Evolutionary conservation across 2,888 invertebrate genomes (phyloP).

Genomic region (Tryphoninae sp.): DNA sequence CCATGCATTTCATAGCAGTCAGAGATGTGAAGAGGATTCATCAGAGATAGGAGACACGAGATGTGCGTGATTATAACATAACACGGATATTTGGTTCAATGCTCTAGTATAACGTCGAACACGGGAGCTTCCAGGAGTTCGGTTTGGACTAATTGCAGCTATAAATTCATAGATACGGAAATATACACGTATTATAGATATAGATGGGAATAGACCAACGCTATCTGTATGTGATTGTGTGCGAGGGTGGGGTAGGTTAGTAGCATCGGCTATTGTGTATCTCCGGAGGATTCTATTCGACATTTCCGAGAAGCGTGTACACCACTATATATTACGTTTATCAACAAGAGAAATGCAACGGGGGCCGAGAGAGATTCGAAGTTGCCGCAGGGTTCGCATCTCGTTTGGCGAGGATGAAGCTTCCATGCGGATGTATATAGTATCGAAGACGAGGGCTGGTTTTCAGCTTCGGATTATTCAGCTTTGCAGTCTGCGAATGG

Average conservation of each 20-base stretch:
- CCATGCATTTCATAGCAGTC: background rate
- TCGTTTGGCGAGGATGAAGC: conserved; percentile 34
- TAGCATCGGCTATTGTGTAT: conserved; percentile 46
- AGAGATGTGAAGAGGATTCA: background rate
- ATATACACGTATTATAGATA: conserved; percentile 11
- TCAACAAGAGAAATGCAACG: conserved; percentile 53
- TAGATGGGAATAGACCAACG: background rate
- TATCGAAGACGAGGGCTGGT: conserved; percentile 23
- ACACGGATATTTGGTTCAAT: conserved; percentile 43
- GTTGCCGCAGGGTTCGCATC: conserved; percentile 45
- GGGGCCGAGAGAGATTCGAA: conserved; percentile 45
- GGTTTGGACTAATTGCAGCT: conserved; percentile 51
- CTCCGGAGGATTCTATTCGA: conserved; percentile 47
- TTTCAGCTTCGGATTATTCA: conserved; percentile 48
- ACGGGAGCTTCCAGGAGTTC: conserved; percentile 44
- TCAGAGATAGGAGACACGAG: background rate
- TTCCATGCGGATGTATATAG: conserved; percentile 34
- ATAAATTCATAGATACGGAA: conserved; percentile 58
- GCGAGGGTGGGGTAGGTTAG: conserved; percentile 5
- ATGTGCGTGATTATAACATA: conserved; percentile 34
- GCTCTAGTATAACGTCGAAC: conserved; percentile 30
- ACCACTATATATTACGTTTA: conserved; percentile 24
- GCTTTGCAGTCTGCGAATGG: conserved; percentile 49
- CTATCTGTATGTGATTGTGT: conserved; percentile 7
- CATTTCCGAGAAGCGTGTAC: conserved; percentile 30